These are phyloP conservation scores for Ceraclea dissimilis DNA, from an alignment of 2,888 invertebrate genomes.

Conservation along the genomic window DNA sequence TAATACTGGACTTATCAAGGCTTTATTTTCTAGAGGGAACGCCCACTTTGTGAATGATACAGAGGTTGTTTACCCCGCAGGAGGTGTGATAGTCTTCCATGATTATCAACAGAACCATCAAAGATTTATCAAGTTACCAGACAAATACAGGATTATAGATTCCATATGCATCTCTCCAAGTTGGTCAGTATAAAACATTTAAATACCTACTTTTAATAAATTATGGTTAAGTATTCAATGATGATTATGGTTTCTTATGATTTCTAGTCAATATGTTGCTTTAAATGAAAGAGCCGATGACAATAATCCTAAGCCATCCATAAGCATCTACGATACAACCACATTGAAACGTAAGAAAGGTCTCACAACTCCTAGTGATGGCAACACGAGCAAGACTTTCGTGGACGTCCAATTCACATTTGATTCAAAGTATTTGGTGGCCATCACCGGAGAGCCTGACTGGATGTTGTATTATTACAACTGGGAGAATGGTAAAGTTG, in stretches of 20 bases:
- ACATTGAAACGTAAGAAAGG: conserved; percentile 62
- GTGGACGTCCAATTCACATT: conserved; percentile 69
- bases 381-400: conserved; percentile 55
- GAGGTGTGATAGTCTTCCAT: conserved; percentile 67
- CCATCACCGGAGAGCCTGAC: conserved; percentile 77
- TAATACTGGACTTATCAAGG: too few relatives aligned
- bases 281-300: conserved; percentile 56
- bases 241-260: not conserved
- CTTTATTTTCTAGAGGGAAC: conserved; percentile 54
- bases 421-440: conserved; percentile 73
- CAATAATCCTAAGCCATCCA: conserved; percentile 53
- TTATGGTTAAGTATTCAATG: not conserved
- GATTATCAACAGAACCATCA: conserved; percentile 66
- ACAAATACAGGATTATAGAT: conserved; percentile 57
- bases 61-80: conserved; percentile 74
- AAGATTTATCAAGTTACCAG: conserved; percentile 60
- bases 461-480: conserved; percentile 74
- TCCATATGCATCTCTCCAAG: conserved; percentile 58
- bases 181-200: conserved; percentile 40
- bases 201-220: too few relatives aligned
- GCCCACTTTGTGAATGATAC: conserved; percentile 65
- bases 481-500: conserved; percentile 74
- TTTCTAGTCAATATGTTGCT: conserved; percentile 56
- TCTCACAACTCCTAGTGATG: conserved; percentile 55
- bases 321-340: conserved; percentile 63